Conservation (phyloP, 2,113 vertebrate genomes). For the Notiomystis cincta region DNA sequence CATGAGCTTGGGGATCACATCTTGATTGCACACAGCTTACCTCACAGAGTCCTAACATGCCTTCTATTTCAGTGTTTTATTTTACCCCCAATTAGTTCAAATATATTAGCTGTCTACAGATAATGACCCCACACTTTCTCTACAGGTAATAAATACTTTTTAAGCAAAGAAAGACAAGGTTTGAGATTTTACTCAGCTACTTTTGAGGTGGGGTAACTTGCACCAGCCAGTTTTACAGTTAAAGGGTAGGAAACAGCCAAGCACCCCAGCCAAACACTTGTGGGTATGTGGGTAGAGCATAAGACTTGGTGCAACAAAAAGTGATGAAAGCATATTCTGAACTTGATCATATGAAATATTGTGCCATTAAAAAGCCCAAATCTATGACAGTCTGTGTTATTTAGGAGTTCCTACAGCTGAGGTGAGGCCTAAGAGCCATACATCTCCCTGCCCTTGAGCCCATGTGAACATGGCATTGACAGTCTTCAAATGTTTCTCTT, state of each 20-base stretch:
- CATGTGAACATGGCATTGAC: neutral
- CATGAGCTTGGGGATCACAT: neutral
- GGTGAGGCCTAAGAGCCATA: neutral
- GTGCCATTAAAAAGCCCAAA: neutral
- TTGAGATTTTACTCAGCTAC: neutral
- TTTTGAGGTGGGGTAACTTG: neutral
- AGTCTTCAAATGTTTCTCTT: neutral
- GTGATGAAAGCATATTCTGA: neutral
- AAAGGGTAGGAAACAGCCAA: neutral
- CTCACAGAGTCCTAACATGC: neutral
- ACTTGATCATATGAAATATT: neutral
- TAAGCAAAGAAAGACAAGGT: neutral
- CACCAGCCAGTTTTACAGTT: neutral
- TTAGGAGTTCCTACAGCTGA: neutral
- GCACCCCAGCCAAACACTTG: neutral
- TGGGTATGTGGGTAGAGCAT: rapidly evolving
- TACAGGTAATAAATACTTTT: neutral
- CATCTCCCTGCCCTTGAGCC: neutral
- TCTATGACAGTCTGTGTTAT: neutral
- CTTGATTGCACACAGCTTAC: neutral
- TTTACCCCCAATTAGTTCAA: neutral
- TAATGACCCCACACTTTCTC: neutral
- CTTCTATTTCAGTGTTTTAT: neutral
- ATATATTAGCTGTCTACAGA: neutral
- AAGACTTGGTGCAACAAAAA: neutral